These are phyloP conservation scores for Trematomus loennbergii DNA, from an alignment of 2,113 vertebrate species.

Conservation along the genomic window DNA sequence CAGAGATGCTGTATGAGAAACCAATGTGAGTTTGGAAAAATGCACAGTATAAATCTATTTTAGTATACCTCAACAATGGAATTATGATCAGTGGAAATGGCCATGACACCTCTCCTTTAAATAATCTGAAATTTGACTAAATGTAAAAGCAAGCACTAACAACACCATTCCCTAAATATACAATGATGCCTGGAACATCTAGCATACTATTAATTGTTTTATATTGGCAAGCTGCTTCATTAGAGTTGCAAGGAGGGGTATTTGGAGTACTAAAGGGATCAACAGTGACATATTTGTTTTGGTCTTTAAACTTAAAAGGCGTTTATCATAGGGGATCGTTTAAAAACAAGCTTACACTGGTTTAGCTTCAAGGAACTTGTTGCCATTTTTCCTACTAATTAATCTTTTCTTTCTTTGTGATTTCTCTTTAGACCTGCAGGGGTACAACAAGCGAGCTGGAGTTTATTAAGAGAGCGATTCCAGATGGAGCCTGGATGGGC, in stretches of 20 bases:
- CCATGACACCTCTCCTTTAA: too few species aligned
- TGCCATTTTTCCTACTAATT: neutral
- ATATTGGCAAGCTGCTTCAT: neutral
- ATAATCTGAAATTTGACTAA: too few species aligned
- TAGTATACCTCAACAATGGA: too few species aligned
- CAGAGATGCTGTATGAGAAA: too few species aligned
- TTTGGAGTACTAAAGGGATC: neutral
- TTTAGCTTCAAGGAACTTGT: neutral
- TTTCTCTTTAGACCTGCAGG: constrained; percentile 31
- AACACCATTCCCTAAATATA: neutral
- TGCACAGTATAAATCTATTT: too few species aligned
- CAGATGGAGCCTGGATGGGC: constrained; percentile 59
- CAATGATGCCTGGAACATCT: neutral
- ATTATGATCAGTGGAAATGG: too few species aligned
- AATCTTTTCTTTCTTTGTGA: constrained; percentile 2
- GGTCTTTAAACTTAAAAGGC: neutral
- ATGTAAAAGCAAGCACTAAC: too few species aligned
- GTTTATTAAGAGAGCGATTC: constrained; percentile 51
- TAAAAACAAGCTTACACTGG: neutral
- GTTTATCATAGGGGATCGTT: neutral
- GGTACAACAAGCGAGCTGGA: constrained; percentile 32
- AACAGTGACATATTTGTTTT: neutral
- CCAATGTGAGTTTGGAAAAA: too few species aligned
- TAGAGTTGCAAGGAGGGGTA: neutral
- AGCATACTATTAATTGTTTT: neutral